phyloP scores from a whole-genome alignment of 2,113 vertebrate genomes.

The Platichthys flesus region DNA sequence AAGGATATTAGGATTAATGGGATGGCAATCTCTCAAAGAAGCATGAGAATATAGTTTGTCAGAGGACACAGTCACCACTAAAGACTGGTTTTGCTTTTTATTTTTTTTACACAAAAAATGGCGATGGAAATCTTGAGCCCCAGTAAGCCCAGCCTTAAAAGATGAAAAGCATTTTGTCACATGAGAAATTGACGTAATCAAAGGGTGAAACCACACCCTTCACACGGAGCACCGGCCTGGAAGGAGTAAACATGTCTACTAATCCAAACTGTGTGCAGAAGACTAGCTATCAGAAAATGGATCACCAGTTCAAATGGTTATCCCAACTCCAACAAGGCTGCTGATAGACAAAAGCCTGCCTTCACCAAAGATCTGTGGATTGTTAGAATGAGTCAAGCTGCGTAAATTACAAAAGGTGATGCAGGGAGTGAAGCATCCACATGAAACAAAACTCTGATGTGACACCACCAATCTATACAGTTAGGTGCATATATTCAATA shows the following conservation, averaged over 20 bases:
- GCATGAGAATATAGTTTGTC: not conserved
- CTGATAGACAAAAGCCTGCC: slow-evolving; percentile 8
- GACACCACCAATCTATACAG: not conserved
- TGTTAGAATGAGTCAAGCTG: slow-evolving; percentile 3
- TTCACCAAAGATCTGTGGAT: not conserved
- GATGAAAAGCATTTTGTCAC: not conserved
- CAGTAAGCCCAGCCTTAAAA: not conserved
- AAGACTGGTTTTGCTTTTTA: not conserved
- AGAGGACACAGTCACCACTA: not conserved
- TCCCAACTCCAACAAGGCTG: slow-evolving; percentile 6
- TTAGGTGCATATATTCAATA: too few species aligned
- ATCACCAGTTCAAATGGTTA: slow-evolving; percentile 40
- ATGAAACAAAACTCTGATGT: too few species aligned
- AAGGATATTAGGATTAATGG: slow-evolving; percentile 14
- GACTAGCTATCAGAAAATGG: slow-evolving; percentile 50
- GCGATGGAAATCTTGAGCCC: not conserved
- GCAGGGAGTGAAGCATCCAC: not conserved
- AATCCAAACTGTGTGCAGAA: slow-evolving; percentile 41
- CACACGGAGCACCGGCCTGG: not conserved
- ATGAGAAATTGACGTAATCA: not conserved
- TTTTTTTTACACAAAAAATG: not conserved
- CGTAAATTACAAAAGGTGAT: not conserved
- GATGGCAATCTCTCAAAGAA: not conserved
- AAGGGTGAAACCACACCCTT: not conserved
- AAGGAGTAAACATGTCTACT: slow-evolving; percentile 26